Base-by-base conservation (phyloP, 2,797 vertebrate genomes). In the Sebastes steindachneri region DNA sequence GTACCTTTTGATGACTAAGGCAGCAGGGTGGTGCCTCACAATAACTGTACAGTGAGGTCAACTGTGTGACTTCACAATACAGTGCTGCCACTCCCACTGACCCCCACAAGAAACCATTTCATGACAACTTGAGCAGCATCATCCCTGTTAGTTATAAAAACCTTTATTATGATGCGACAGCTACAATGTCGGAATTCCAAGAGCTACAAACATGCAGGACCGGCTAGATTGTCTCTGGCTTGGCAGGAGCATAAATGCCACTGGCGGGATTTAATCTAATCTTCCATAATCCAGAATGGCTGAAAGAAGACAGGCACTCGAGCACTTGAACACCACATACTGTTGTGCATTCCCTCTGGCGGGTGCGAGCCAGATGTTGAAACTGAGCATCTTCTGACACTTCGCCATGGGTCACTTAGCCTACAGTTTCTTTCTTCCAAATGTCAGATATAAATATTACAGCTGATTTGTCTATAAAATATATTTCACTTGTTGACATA, bases 241-340 rank as follows among this genome's bases (percentile, higher is more conserved):
- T 68, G 75, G 48, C 64, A 77, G 83, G 63, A 77, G 77, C 67
- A 77, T 41, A 86, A 92, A 75, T 90, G 89, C 79, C 65, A 93
- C 83, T 79, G 85, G 84, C 70, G 21, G 90, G 91, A 87, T 94
- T 95, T 91, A 90, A 87, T 90, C 89, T 95, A 95, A 95, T 96
- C 95, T 93, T 85, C 80, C 37, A 86, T 95, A 95, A 96, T 95
- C 93, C 94, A 83, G 77, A 83, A 90, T 87, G 86, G 73, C 88
- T 92, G 77, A 80, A 82, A 87, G 79, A 82, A 90, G 79, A 83
- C 73, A 29, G 65, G 33, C 79, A 80, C 85, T 86, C 58, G 79
- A 88, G 79, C 82, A 75, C 68, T 87, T 64, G 17, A 81, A 79
- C 71, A 74, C 51, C 9, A 60, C 59, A 72, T 26, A 64, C 23